Conservation (phyloP, 2,888 invertebrate genomes). For the Yponomeuta malinellus region DNA sequence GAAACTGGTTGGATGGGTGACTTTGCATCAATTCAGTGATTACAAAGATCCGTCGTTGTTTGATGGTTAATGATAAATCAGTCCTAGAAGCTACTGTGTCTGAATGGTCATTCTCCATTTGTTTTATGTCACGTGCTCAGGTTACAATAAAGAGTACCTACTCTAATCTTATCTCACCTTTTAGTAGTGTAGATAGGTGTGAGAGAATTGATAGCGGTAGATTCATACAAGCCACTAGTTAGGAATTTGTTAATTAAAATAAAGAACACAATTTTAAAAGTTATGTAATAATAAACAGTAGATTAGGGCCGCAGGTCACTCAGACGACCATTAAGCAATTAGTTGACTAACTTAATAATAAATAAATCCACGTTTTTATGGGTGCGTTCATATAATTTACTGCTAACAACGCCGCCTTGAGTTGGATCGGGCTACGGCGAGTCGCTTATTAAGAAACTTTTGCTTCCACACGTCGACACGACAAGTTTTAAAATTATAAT, state of each 20-base stretch:
- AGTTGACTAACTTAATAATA: slow-evolving; percentile 1
- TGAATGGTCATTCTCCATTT: no score
- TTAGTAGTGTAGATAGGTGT: no score
- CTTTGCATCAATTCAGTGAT: no score
- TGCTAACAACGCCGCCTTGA: not conserved
- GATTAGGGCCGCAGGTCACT: not conserved
- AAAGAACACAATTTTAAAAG: not conserved
- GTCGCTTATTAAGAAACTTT: slow-evolving; percentile 8
- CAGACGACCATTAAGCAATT: not conserved
- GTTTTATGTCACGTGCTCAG: no score
- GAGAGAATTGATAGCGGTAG: no score
- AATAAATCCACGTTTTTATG: not conserved
- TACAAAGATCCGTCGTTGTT: no score
- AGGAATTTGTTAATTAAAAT: not conserved
- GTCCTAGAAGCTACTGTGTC: no score
- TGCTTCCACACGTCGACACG: slow-evolving; percentile 23
- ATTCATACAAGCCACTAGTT: not conserved
- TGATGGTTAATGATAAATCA: no score
- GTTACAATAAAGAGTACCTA: no score
- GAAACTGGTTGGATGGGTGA: no score
- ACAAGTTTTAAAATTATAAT: slow-evolving; percentile 67
- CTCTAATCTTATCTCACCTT: no score
- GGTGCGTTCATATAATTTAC: slow-evolving; percentile 1
- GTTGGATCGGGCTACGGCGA: not conserved
- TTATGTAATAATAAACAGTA: not conserved